Evolutionary conservation across 2,797 vertebrate species (phyloP).

Genomic region (Heterohyrax brucei): DNA sequence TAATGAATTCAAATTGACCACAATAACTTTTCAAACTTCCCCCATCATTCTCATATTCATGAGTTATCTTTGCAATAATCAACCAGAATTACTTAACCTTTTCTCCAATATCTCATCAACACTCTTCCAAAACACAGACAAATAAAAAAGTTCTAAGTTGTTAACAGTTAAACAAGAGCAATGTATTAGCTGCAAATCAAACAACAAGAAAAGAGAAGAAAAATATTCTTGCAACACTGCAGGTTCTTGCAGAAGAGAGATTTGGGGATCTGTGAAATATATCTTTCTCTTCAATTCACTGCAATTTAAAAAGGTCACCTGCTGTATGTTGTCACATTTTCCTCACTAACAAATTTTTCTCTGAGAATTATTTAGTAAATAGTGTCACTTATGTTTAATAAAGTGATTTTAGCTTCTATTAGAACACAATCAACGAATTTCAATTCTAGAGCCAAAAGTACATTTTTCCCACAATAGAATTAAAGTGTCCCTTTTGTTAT

Average conservation of each 20-base stretch:
- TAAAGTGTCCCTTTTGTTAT: neutral
- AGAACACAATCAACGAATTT: neutral
- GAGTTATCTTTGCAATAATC: slow-evolving; percentile 1
- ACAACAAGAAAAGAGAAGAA: neutral
- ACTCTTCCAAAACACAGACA: neutral
- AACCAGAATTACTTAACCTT: neutral
- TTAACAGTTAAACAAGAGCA: slow-evolving; percentile 1
- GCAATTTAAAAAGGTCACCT: neutral
- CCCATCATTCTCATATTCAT: neutral
- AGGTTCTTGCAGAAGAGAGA: neutral
- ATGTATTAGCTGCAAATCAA: neutral
- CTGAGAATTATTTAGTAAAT: neutral
- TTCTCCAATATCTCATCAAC: neutral
- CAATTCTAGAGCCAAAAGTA: neutral
- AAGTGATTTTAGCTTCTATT: neutral
- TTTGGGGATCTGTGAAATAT: neutral
- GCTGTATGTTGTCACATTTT: neutral
- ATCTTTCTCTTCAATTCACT: neutral
- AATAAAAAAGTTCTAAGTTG: neutral
- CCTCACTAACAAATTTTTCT: neutral
- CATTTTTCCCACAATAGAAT: neutral
- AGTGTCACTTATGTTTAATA: neutral
- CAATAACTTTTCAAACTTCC: neutral
- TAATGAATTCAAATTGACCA: neutral
- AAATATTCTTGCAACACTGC: neutral